Conservation (phyloP, 2,113 vertebrate genomes). For the Cromileptes altivelis region DNA sequence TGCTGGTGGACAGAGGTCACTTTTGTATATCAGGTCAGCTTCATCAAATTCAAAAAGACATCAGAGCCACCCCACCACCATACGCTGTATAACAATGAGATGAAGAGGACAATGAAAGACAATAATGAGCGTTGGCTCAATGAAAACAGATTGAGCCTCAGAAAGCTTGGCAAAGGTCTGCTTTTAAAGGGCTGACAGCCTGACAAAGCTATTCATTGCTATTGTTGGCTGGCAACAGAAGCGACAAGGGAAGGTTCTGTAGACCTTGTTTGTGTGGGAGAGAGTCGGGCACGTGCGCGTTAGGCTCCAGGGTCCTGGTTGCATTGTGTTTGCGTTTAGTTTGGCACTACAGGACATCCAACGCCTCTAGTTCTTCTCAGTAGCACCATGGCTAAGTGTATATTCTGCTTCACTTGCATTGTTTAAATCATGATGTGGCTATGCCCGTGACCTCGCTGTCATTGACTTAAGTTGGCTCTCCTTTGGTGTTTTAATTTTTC, state of each 20-base stretch:
- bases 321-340: constrained; percentile 59
- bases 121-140: constrained; percentile 50
- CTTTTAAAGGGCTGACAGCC: constrained; percentile 67
- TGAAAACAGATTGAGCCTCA: constrained; percentile 60
- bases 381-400: constrained; percentile 18
- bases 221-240: constrained; percentile 61
- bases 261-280: constrained; percentile 51
- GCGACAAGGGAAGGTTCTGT: constrained; percentile 49
- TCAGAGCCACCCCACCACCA: constrained; percentile 45
- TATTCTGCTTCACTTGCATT: constrained; percentile 34
- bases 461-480: constrained; percentile 59
- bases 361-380: constrained; percentile 12
- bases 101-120: constrained; percentile 67
- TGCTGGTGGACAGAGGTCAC: constrained; percentile 58
- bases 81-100: constrained; percentile 64
- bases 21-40: constrained; percentile 69
- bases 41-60: constrained; percentile 68
- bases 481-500: constrained; percentile 56
- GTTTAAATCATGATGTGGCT: constrained; percentile 46
- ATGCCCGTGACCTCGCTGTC: constrained; percentile 35
- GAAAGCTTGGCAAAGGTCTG: constrained; percentile 68
- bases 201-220: constrained; percentile 69
- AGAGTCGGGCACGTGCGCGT: constrained; percentile 46
- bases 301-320: constrained; percentile 49
- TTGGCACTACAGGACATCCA: constrained; percentile 37